Evolutionary conservation across 2,797 vertebrate species (phyloP).

Genomic region (Protosalanx chinensis): DNA sequence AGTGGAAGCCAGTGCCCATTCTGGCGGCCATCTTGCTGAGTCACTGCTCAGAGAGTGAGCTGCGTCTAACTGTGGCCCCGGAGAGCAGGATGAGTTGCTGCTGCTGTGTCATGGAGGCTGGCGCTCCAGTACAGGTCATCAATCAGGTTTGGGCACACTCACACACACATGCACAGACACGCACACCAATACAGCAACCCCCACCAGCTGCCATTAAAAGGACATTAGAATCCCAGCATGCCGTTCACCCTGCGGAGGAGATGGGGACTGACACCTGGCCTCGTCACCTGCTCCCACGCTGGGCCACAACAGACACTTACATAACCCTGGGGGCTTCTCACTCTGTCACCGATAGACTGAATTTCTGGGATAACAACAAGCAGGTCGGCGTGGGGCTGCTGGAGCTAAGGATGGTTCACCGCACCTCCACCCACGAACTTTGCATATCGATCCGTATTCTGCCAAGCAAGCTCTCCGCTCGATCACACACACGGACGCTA

Average conservation of each 20-base stretch:
- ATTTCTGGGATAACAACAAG: no score
- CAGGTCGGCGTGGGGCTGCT: background rate
- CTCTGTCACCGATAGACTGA: background rate
- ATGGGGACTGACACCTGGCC: conserved; percentile 24
- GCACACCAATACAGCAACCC: background rate
- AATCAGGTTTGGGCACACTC: conserved; percentile 47
- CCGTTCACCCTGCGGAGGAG: conserved; percentile 38
- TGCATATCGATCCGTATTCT: no score
- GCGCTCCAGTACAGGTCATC: conserved; percentile 50
- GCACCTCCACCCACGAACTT: no score
- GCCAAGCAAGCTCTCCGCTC: no score
- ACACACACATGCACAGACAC: background rate
- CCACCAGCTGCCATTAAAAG: conserved; percentile 60
- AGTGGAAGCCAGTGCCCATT: background rate
- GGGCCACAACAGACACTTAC: background rate
- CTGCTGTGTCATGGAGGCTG: conserved; percentile 54
- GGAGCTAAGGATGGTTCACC: no score
- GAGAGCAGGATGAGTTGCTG: conserved; percentile 54
- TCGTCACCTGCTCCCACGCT: background rate
- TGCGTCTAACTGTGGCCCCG: conserved; percentile 35
- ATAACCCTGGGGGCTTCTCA: conserved; percentile 12
- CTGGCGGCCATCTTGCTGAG: conserved; percentile 39
- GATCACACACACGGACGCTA: no score
- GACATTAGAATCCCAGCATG: conserved; percentile 63
- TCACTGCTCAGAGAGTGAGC: conserved; percentile 45